Base-by-base conservation (phyloP, 2,113 vertebrate genomes). In the Chloroceryle aenea region DNA sequence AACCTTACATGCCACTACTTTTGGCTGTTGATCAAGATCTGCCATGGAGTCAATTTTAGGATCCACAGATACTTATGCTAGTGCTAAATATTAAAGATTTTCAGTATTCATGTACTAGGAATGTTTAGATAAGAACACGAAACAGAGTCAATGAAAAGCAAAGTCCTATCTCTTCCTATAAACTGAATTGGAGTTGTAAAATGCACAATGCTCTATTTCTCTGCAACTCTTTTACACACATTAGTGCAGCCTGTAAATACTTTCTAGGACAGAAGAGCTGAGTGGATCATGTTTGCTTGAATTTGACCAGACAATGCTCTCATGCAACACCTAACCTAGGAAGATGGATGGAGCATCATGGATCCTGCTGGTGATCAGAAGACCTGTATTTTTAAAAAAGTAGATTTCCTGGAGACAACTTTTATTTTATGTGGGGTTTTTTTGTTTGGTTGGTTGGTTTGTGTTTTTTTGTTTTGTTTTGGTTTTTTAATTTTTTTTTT, bases 371-470 rank as follows among this genome's bases (percentile, higher is more conserved):
- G 12, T 29, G 32, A 58, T 50, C 18, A 50, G 16, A 64, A 71
- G 34, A 58, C 1, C 3, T 32, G 4, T 20, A 6, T 4, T 7
- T 52, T 73, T 83, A 62, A 4, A 0, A 7, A 73, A 48, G 22
- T 43, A 38, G 15, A 67, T 56, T 75, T 5, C 16, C 32, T 63
- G 38, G 23, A 38, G 29, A 45, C 25, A 72, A 1, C 10, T 11
- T 47, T 18, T 62, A 56, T 18, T 26, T 7, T 50, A 50, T 14
- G 10, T 32, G 16, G 26, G 5, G 15, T 10, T 12, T 22, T 17
- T 12, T 7, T 64, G 14, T 42, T 27, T 11, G 38, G 14, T 36
- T n/a, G 8, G 36, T 36, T 48, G 38, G 38, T 40, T 40, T 40
- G 26, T n/a, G 4, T 20, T 21, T 32, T 21, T 12, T 7, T 43